A percentile compares a stretch with the other conserved stretches of the same genome.
These are phyloP conservation scores for Todiramphus chloris DNA, from an alignment of 2,113 vertebrate genomes.

Conservation along the genomic window DNA sequence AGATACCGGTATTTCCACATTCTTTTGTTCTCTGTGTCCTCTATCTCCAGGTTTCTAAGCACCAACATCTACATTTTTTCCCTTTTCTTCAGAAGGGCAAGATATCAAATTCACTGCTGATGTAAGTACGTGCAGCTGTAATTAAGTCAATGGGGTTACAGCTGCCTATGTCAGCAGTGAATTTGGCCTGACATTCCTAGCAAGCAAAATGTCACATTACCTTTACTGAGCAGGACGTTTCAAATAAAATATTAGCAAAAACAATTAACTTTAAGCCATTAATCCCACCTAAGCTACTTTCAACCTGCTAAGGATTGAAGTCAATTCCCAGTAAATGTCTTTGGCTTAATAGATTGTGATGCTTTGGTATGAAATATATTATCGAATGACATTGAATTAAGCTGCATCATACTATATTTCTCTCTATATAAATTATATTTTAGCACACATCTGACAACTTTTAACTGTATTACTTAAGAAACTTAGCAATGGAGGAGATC, in stretches of 20 bases:
- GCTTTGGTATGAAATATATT: conserved; percentile 45
- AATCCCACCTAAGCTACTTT: conserved; percentile 69
- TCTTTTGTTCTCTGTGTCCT: background rate
- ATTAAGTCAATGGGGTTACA: conserved; percentile 13
- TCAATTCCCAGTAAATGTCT: conserved; percentile 73
- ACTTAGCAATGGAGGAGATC: background rate
- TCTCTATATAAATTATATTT: conserved; percentile 48
- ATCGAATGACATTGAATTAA: conserved; percentile 60
- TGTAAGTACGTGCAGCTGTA: background rate
- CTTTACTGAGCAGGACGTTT: conserved; percentile 72
- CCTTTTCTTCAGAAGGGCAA: conserved; percentile 41
- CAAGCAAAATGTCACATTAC: conserved; percentile 76
- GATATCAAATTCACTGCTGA: conserved; percentile 12
- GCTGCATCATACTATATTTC: conserved; percentile 47
- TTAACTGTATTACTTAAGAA: conserved; percentile 22
- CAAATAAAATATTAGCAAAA: conserved; percentile 80
- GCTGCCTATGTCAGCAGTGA: conserved; percentile 32
- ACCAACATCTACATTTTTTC: conserved; percentile 45
- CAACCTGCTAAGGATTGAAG: conserved; percentile 69
- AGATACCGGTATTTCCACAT: background rate
- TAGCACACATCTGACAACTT: background rate
- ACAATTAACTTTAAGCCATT: conserved; percentile 78
- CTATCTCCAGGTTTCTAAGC: background rate
- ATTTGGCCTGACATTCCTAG: conserved; percentile 12
- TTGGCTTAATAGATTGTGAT: conserved; percentile 67